Base-by-base conservation (phyloP, 1,140 invertebrate species). In the Sinonovacula constricta region DNA sequence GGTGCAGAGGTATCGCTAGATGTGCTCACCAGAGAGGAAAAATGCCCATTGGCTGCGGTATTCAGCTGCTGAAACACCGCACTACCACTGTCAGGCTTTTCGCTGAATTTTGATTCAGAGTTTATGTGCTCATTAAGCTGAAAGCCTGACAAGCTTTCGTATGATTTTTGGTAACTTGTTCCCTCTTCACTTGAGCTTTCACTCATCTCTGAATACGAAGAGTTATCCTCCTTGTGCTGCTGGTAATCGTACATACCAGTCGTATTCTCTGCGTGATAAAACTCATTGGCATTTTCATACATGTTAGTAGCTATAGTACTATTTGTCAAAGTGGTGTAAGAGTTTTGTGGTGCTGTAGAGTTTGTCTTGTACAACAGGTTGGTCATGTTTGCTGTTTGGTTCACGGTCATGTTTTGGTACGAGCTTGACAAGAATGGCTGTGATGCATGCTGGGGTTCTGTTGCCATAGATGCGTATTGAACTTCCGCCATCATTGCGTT, bases 211-310 rank as follows among this genome's bases (percentile, higher is more conserved):
- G 93, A 92, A 85, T 95, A 95, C 72, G 94, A 89, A 36, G 81
- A 85, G 77, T 94, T 94, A 34, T 94, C 91, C 78, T 94, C 94
- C 69, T 88, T 85, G 60, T 63, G 60, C 33, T 24, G 54, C 18
- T 60, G 59, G 31, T 86, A 91, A 15, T 93, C 92, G 84, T 94
- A 95, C 56, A 95, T 88, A 83, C 94, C 93, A 15, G 94, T 87
- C 45, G 93, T 93, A 81, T 94, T 93, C 78, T 94, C 93, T 39
- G 93, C 84, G 3, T 91, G 90, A 34, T 93, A 93, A 18, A 94
- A 86, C 54, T 93, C 92, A 39, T 93, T 91, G 59, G 84, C 90
- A 65, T 84, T 86, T 54, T 91, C 88, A 79, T 89, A 89, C 76
- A 88, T 90, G 15, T 79, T 81, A 2, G 83, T 88, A n/a, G n/a